A percentile compares a stretch with the other conserved stretches of the same genome.
Evolutionary conservation across 2,113 vertebrate genomes (phyloP).

Genomic region (Dasyurus viverrinus): DNA sequence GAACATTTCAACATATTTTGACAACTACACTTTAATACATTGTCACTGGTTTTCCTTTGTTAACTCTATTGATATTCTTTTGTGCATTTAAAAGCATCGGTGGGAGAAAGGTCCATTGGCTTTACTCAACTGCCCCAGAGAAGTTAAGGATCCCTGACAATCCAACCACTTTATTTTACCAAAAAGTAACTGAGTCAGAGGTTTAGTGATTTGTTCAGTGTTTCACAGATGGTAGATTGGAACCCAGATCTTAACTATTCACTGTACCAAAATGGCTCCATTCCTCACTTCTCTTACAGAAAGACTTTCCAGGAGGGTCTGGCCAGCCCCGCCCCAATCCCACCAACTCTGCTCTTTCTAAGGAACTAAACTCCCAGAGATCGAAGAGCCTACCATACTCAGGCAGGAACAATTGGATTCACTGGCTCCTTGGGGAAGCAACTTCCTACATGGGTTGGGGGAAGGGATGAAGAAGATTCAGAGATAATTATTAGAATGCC

Average conservation of each 20-base stretch:
- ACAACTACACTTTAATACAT: background rate
- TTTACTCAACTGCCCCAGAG: background rate
- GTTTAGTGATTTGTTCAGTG: background rate
- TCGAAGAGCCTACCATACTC: background rate
- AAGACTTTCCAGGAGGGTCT: background rate
- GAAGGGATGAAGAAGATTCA: background rate
- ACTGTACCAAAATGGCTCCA: background rate
- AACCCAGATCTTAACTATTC: background rate
- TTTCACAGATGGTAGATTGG: background rate
- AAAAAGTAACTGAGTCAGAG: background rate
- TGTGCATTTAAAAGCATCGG: background rate
- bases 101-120: background rate
- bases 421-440: background rate
- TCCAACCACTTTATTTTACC: background rate
- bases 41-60: background rate
- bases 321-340: background rate
- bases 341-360: too few relatives aligned
- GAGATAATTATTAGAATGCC: slow-evolving; percentile 12
- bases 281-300: background rate
- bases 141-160: background rate
- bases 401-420: background rate
- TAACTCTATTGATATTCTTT: background rate
- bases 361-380: background rate
- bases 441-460: background rate
- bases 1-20: background rate